phyloP scores from a whole-genome alignment of 1,140 invertebrate species.

The Orchesella cincta region DNA sequence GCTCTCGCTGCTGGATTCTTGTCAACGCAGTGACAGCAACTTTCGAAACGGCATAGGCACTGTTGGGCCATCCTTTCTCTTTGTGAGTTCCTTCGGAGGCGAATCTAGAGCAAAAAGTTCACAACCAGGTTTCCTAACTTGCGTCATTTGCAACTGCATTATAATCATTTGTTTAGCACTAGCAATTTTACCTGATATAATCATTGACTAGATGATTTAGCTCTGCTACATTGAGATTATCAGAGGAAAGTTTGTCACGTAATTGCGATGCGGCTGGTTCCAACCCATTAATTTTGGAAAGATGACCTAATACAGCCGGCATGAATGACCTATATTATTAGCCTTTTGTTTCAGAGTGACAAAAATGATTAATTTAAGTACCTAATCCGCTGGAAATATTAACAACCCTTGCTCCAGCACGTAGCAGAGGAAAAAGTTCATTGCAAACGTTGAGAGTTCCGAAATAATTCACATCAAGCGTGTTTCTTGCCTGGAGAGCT shows the following conservation, averaged over 20 bases:
- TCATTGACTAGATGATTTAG: slow-evolving; percentile 8
- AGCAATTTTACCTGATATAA: not conserved
- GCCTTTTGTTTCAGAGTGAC: not conserved
- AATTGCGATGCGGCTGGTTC: not conserved
- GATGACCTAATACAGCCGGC: not conserved
- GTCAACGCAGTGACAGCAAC: slow-evolving; percentile 65
- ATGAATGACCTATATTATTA: not conserved
- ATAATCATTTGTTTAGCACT: not conserved
- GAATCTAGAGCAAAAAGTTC: slow-evolving; percentile 55
- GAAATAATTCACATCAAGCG: slow-evolving; percentile 70
- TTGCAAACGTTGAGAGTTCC: slow-evolving; percentile 66
- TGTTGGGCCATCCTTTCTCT: slow-evolving; percentile 65
- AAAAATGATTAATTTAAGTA: slow-evolving; percentile 37
- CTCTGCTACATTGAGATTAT: not conserved
- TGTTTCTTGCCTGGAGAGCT: slow-evolving; percentile 69
- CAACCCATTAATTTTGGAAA: slow-evolving; percentile 5
- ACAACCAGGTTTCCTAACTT: not conserved
- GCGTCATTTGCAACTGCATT: not conserved
- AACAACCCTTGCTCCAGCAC: slow-evolving; percentile 69
- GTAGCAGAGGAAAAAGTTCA: slow-evolving; percentile 68
- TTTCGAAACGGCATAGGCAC: slow-evolving; percentile 70
- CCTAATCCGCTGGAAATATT: slow-evolving; percentile 72
- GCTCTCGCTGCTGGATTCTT: slow-evolving; percentile 66
- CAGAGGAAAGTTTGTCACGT: not conserved
- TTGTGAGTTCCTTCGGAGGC: slow-evolving; percentile 61